phyloP scores from a whole-genome alignment of 2,888 invertebrate species.

The Cheilosia vulpina region DNA sequence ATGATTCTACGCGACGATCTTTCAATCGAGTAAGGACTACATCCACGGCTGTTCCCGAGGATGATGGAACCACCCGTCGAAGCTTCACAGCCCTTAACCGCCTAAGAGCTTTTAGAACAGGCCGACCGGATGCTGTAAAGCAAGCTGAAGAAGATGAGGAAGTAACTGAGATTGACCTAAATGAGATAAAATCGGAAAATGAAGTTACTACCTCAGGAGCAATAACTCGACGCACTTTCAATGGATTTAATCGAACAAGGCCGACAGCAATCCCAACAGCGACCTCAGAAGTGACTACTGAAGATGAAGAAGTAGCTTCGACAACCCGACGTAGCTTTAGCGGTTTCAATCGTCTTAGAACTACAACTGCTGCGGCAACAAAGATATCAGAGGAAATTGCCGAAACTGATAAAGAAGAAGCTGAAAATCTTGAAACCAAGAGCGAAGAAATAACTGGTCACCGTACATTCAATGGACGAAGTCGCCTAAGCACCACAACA shows the following conservation, averaged over 20 bases:
- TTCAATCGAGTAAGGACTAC: slow-evolving; percentile 2
- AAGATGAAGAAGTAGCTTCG: no score
- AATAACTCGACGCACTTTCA: slow-evolving; percentile 43
- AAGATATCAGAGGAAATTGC: background rate
- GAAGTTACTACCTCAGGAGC: slow-evolving; percentile 13
- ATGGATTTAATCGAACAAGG: slow-evolving; percentile 34
- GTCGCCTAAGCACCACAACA: slow-evolving; percentile 24
- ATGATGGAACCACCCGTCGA: slow-evolving; percentile 27
- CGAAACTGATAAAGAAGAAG: slow-evolving; percentile 9
- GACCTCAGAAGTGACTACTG: background rate
- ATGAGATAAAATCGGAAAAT: background rate
- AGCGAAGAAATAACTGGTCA: no score
- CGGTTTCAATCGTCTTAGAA: slow-evolving; percentile 46
- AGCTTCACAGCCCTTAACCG: slow-evolving; percentile 26
- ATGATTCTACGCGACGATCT: background rate
- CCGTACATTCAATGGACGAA: slow-evolving; percentile 17
- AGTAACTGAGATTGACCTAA: background rate
- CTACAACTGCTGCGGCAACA: slow-evolving; percentile 37
- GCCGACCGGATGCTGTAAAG: background rate
- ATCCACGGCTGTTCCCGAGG: background rate
- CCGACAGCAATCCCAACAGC: slow-evolving; percentile 23
- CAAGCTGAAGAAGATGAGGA: background rate
- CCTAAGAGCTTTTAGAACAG: background rate
- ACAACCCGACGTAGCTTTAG: slow-evolving; percentile 62
- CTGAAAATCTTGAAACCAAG: no score